Conservation (phyloP, 2,113 vertebrate species). For the Thalassarche chlororhynchos region DNA sequence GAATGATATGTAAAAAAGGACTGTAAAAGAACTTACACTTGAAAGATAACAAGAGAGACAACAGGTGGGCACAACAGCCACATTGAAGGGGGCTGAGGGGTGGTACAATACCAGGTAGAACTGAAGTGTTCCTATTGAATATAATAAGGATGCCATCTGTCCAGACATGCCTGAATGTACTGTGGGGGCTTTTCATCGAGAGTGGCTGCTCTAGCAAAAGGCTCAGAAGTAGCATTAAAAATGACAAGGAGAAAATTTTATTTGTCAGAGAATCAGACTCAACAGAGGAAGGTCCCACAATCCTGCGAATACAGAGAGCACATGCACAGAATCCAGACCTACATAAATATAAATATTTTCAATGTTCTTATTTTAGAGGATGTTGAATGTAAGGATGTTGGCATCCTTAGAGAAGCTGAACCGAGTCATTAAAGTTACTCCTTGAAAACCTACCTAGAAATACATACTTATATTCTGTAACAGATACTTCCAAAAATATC, state of each 20-base stretch:
- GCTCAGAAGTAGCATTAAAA: constrained; percentile 1
- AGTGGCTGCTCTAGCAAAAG: not conserved
- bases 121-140: not conserved
- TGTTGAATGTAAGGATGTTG: not conserved
- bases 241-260: not conserved
- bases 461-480: constrained; percentile 7
- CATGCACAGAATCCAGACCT: not conserved
- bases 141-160: constrained; percentile 18
- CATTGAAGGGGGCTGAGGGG: not conserved
- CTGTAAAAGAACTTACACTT: not conserved
- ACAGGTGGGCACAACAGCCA: not conserved
- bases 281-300: not conserved
- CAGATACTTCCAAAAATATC: not conserved
- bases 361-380: not conserved
- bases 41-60: not conserved
- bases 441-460: not conserved
- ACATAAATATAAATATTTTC: not conserved
- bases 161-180: not conserved
- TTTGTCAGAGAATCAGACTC: not conserved
- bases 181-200: not conserved
- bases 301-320: not conserved
- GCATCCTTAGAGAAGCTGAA: not conserved
- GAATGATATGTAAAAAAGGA: not conserved
- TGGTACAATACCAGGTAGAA: not conserved
- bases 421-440: not conserved